A percentile compares a stretch with the other conserved stretches of the same genome.
phyloP scores from a whole-genome alignment of 2,113 vertebrate species.

The Cebus imitator region DNA sequence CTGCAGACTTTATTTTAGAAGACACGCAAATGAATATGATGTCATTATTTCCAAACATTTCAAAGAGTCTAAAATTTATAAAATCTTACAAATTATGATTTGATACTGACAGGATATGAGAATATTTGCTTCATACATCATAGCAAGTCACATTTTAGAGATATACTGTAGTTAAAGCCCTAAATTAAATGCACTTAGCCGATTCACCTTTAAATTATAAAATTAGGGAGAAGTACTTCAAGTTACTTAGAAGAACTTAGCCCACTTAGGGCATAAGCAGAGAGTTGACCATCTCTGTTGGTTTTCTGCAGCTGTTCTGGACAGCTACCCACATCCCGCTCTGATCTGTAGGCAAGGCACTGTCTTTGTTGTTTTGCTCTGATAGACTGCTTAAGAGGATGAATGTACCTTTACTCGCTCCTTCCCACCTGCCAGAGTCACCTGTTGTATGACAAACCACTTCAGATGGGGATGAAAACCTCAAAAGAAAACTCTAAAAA shows the following conservation, averaged over 20 bases:
- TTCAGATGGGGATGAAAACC: not conserved
- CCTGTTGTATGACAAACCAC: not conserved
- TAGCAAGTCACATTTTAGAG: not conserved
- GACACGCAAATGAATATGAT: not conserved
- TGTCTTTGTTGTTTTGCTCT: not conserved
- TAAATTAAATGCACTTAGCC: not conserved
- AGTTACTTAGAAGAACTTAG: not conserved
- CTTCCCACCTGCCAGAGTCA: not conserved
- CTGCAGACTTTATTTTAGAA: conserved; percentile 29
- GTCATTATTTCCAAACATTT: conserved; percentile 31
- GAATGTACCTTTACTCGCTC: not conserved
- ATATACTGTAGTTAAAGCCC: not conserved
- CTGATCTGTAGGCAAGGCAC: not conserved
- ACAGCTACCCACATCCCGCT: not conserved
- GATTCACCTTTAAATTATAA: not conserved
- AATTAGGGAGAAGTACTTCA: not conserved
- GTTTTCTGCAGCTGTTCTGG: not conserved
- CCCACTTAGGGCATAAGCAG: not conserved
- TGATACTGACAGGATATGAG: not conserved
- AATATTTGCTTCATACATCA: not conserved
- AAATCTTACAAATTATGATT: not conserved
- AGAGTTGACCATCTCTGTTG: not conserved
- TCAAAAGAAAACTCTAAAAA: conserved; percentile 18
- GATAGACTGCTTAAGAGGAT: not conserved
- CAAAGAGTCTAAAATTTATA: not conserved